phyloP scores from a whole-genome alignment of 2,797 vertebrate genomes.

The Amblyopsis hoosieri region DNA sequence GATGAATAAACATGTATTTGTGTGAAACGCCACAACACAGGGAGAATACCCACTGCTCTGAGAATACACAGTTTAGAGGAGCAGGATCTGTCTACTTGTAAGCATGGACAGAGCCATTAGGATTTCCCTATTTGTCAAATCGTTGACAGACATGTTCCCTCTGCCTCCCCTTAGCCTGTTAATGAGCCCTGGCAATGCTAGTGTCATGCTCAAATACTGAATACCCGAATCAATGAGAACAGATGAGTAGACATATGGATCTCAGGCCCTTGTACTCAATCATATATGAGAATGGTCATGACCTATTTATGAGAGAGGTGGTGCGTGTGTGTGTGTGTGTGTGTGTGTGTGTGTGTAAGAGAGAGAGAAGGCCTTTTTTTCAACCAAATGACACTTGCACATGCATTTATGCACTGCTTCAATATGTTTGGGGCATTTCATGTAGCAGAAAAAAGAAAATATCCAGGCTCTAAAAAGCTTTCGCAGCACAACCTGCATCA shows the following conservation, averaged over 20 bases:
- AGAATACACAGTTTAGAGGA: not conserved
- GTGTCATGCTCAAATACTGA: conserved; percentile 54
- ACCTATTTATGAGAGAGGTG: conserved; percentile 22
- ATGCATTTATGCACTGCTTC: conserved; percentile 22
- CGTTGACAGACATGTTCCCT: conserved; percentile 58
- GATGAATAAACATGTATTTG: too few species aligned
- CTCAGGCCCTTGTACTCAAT: conserved; percentile 14
- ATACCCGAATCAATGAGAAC: conserved; percentile 52
- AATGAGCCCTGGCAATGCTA: conserved; percentile 58
- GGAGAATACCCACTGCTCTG: too few species aligned
- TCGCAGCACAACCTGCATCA: not conserved
- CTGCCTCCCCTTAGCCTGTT: conserved; percentile 28
- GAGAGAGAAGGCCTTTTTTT: conserved; percentile 18
- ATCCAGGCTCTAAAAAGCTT: not conserved
- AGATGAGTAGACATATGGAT: conserved; percentile 19
- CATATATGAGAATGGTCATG: conserved; percentile 30
- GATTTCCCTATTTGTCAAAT: conserved; percentile 40
- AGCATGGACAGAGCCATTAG: not conserved
- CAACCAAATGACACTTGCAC: conserved; percentile 39
- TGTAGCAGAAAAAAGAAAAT: not conserved
- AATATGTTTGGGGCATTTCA: conserved; percentile 3
- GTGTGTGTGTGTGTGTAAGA: not conserved
- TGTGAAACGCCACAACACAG: too few species aligned
- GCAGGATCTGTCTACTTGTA: not conserved
- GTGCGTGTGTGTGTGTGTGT: not conserved